Base-by-base conservation (phyloP, 2,888 invertebrate species). In the Drosophila diplacantha region DNA sequence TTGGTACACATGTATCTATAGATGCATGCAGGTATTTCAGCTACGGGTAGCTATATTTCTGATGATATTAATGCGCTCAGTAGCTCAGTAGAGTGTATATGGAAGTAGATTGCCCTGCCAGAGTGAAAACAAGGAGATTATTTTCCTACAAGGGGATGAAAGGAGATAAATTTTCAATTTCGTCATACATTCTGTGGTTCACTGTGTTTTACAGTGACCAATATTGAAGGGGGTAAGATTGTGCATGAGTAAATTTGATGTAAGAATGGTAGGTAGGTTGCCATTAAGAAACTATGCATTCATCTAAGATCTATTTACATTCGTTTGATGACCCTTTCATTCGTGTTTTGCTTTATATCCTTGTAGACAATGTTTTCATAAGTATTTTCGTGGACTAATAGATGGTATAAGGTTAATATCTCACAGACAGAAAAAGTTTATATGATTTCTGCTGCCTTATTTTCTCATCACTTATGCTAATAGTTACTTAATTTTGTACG, bases 1-100 rank as follows among this genome's bases (percentile, higher is more conserved):
- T 54, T 56, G 57, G 8, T 18, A 18, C 18, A 29, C 1, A 12
- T 44, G 29, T 54, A 38, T 54, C 6, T 34, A 11, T 37, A n/a
- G 16, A 32, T 46, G n/a, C 18, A 43, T 34, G 38, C 11, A 22
- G 18, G 18, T 47, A 20, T 58, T 35, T 34, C 6, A 29, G 32
- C 29, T 56, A 18, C 55, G 14, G 18, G 6, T 35, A 20, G 16
- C 53, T 18, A n/a, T 52, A 31, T 24, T 29, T 37, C 16, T 16
- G 20, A 29, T 47, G 29, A 24, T 31, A 18, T 31, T 44, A 44
- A 24, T 43, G 26, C 35, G 6, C 20, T 35, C 49, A 24, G 11
- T 20, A n/a, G 6, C 20, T 35, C 49, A 24, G 11, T 20, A n/a
- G 35, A 50, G n/a, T 20, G 18, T n/a, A 26, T 32, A 32, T 26